A percentile compares a stretch with the other conserved stretches of the same genome.
Conservation (phyloP, 2,113 vertebrate genomes). For the Cynoglossus semilaevis region DNA sequence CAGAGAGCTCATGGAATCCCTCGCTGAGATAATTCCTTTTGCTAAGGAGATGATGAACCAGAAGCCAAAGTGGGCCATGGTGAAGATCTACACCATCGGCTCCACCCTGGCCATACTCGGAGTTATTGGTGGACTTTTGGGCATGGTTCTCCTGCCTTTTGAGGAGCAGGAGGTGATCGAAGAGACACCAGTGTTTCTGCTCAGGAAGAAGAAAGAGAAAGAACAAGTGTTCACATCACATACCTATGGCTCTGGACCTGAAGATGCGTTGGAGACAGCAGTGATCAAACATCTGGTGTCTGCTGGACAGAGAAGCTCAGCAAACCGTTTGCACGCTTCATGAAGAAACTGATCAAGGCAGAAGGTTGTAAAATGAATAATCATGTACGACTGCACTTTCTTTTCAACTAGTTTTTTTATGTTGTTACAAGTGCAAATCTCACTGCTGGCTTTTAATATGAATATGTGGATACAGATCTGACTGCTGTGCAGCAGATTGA, state of each 20-base stretch:
- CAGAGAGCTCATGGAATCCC: slow-evolving; percentile 75
- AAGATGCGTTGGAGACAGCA: slow-evolving; percentile 22
- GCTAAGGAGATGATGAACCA: slow-evolving; percentile 83
- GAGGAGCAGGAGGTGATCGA: slow-evolving; percentile 50
- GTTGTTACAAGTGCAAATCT: slow-evolving; percentile 5
- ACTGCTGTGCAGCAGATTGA: slow-evolving; percentile 66
- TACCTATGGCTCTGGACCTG: slow-evolving; percentile 17
- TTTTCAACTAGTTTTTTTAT: slow-evolving; percentile 22
- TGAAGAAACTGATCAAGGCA: slow-evolving; percentile 43
- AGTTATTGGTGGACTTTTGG: slow-evolving; percentile 80
- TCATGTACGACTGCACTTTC: slow-evolving; percentile 17
- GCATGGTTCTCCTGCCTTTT: slow-evolving; percentile 82
- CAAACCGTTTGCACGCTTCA: slow-evolving; percentile 59
- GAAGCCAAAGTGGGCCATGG: slow-evolving; percentile 76
- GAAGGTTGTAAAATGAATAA: slow-evolving; percentile 26
- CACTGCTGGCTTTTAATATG: not conserved
- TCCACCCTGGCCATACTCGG: slow-evolving; percentile 83
- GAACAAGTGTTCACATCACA: slow-evolving; percentile 23
- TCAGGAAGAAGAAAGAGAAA: slow-evolving; percentile 13
- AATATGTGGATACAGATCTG: slow-evolving; percentile 6
- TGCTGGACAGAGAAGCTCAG: slow-evolving; percentile 44
- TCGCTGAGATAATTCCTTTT: slow-evolving; percentile 86
- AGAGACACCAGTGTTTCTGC: slow-evolving; percentile 44
- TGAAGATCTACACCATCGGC: slow-evolving; percentile 89
- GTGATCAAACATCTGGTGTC: slow-evolving; percentile 30